These are phyloP conservation scores for Bos taurus DNA, from an alignment of 2,113 vertebrate species.

Conservation along the genomic window DNA sequence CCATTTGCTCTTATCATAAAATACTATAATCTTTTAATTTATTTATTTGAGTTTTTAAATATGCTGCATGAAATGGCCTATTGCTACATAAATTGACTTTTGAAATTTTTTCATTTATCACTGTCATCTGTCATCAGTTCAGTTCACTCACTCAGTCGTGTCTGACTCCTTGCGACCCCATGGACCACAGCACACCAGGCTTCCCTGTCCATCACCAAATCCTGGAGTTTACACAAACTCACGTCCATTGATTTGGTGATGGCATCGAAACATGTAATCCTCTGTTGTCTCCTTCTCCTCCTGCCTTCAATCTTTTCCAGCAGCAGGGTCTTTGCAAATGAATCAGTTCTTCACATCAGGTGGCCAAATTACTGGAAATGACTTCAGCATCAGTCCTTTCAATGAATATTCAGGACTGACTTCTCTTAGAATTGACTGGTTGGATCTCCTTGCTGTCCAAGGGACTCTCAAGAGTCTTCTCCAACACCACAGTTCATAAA, in stretches of 20 bases:
- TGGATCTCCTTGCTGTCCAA: background rate
- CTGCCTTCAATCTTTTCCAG: background rate
- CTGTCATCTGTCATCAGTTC: background rate
- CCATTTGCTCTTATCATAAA: background rate
- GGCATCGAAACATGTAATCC: background rate
- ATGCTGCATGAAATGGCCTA: background rate
- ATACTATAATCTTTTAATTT: background rate
- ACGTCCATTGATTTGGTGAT: accelerated
- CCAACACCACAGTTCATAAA: background rate
- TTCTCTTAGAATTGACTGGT: background rate
- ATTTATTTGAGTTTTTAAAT: background rate
- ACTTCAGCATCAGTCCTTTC: background rate
- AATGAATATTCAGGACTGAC: background rate
- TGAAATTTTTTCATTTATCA: background rate
- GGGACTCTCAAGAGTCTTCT: background rate
- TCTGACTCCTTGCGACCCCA: accelerated
- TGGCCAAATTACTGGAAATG: background rate
- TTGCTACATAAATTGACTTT: background rate
- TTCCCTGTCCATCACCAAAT: background rate
- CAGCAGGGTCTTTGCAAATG: background rate
- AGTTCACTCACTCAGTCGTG: background rate
- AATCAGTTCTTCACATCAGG: background rate
- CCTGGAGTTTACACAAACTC: background rate
- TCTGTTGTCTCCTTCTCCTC: background rate
- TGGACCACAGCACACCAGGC: background rate